A percentile compares a stretch with the other conserved stretches of the same genome.
These are phyloP conservation scores for Pomacea maculata DNA, from an alignment of 1,140 invertebrate genomes.

Conservation along the genomic window DNA sequence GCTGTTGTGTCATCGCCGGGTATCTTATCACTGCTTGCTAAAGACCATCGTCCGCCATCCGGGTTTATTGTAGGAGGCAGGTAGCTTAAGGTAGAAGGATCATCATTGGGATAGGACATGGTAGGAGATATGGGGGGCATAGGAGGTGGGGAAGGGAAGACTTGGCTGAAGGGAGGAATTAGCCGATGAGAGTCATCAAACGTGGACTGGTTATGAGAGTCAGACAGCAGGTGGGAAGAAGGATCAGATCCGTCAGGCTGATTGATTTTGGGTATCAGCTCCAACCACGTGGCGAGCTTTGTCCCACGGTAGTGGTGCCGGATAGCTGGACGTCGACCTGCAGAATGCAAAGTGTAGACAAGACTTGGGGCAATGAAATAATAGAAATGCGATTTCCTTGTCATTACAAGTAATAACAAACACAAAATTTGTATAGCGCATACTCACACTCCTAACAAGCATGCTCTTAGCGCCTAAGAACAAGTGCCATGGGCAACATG, in stretches of 20 bases:
- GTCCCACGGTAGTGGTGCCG: constrained; percentile 95
- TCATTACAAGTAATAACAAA: not conserved
- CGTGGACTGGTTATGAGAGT: constrained; percentile 63
- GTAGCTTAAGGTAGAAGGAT: constrained; percentile 11
- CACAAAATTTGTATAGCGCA: not conserved
- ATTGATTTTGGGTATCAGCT: constrained; percentile 95
- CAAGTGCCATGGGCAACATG: not conserved
- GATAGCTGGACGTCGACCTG: constrained; percentile 61
- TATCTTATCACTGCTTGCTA: no score
- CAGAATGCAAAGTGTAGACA: not conserved
- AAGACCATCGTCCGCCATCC: no score
- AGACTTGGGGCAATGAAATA: not conserved
- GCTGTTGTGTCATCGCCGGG: no score
- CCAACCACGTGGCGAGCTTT: constrained; percentile 95
- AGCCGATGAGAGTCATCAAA: constrained; percentile 56
- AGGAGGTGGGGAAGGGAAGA: constrained; percentile 60
- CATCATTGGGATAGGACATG: constrained; percentile 17
- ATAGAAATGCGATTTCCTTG: not conserved
- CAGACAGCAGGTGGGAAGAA: constrained; percentile 78
- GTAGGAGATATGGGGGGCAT: constrained; percentile 40
- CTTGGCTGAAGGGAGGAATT: constrained; percentile 43
- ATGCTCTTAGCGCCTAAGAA: not conserved
- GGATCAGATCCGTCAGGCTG: constrained; percentile 81
- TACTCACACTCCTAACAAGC: not conserved
- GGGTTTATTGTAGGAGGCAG: no score